These are phyloP conservation scores for Calliopum simillimum DNA, from an alignment of 2,888 invertebrate genomes.

Conservation along the genomic window DNA sequence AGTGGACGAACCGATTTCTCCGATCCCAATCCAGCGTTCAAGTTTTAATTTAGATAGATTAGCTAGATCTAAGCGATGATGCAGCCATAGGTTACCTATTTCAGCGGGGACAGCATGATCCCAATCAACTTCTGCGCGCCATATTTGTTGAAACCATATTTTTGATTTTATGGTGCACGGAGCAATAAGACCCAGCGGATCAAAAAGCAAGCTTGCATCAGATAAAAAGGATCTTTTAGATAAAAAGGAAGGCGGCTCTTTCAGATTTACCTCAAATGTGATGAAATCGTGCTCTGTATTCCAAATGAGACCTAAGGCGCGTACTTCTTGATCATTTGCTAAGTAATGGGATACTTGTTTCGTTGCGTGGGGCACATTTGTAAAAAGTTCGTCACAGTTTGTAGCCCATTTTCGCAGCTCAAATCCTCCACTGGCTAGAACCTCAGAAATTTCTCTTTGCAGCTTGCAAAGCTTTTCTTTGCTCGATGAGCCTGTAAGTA, in stretches of 20 bases:
- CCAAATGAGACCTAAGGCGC: constrained; percentile 1
- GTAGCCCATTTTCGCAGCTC: constrained; percentile 32
- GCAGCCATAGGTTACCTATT: background rate
- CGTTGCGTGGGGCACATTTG: background rate
- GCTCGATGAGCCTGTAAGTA: no score
- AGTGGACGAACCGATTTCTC: no score
- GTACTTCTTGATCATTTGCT: background rate
- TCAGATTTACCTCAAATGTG: constrained; percentile 18
- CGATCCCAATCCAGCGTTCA: no score
- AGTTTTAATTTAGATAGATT: no score
- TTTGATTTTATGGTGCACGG: constrained; percentile 17
- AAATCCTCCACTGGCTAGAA: no score
- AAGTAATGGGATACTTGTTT: background rate
- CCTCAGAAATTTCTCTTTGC: no score
- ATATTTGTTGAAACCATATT: constrained; percentile 23
- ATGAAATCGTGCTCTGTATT: constrained; percentile 13
- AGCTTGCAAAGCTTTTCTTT: no score
- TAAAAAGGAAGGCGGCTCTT: constrained; percentile 6
- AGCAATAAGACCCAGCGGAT: background rate
- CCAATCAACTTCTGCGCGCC: no score
- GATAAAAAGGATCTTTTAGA: constrained; percentile 2
- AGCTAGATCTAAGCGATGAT: constrained; percentile 4
- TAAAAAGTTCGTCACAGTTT: constrained; percentile 16
- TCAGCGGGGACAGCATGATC: no score
- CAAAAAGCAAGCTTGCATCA: background rate